Percentiles rank a stretch among this genome's conserved stretches.
Conservation (phyloP, 2,113 vertebrate genomes). For the Notarius lentiginosus region DNA sequence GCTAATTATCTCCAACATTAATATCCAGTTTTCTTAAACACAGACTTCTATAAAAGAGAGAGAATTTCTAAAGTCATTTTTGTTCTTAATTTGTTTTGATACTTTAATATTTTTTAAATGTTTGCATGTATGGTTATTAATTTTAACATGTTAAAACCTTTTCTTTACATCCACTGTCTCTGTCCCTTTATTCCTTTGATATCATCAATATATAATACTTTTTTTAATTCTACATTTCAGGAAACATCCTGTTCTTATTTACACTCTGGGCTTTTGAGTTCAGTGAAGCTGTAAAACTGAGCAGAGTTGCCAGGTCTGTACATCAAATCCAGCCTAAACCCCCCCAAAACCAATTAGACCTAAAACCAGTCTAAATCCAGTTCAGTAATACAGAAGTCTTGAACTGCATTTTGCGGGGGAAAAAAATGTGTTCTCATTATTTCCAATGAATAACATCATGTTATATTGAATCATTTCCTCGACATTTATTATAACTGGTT, state of each 20-base stretch:
- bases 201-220: background rate
- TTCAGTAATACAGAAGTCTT: background rate
- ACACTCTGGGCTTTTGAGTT: background rate
- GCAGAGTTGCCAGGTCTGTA: background rate
- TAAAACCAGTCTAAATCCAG: background rate
- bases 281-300: background rate
- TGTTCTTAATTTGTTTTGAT: background rate
- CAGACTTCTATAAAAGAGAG: background rate
- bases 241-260: background rate
- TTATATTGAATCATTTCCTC: background rate
- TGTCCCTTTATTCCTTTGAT: background rate
- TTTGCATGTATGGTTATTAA: background rate
- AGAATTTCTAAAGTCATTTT: background rate
- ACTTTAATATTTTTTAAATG: background rate
- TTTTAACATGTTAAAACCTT: background rate
- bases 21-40: background rate
- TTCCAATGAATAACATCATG: background rate
- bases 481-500: background rate
- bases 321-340: background rate
- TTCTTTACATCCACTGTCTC: background rate
- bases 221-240: background rate
- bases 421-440: background rate
- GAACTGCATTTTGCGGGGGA: background rate
- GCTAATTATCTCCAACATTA: background rate
- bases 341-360: background rate